phyloP scores from a whole-genome alignment of 2,797 vertebrate genomes.

The Sardinella longiceps region DNA sequence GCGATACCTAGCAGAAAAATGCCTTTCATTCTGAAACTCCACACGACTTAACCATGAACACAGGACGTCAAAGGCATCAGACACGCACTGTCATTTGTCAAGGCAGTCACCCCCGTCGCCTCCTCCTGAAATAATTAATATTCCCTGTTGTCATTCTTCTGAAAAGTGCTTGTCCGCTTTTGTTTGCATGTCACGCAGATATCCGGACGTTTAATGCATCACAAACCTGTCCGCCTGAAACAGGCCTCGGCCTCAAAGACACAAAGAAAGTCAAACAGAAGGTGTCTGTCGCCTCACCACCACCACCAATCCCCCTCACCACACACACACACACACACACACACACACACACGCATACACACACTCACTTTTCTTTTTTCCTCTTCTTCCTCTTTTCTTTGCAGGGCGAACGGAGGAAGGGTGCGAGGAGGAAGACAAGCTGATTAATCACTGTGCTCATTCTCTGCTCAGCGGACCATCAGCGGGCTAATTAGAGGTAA shows the following conservation, averaged over 20 bases:
- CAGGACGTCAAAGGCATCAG: background rate
- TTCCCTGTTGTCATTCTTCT: background rate
- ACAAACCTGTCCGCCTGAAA: conserved; percentile 31
- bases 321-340: no score
- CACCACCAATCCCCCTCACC: background rate
- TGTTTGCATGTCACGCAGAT: background rate
- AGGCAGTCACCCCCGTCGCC: background rate
- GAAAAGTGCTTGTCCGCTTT: background rate
- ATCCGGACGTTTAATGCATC: conserved; percentile 35
- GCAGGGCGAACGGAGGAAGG: background rate
- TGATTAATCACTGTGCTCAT: conserved; percentile 70
- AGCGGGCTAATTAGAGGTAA: conserved; percentile 75
- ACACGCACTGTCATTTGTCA: background rate
- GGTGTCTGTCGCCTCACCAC: conserved; percentile 21
- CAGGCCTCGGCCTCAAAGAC: conserved; percentile 2
- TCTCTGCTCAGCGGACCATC: conserved; percentile 79
- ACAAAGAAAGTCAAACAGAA: conserved; percentile 27
- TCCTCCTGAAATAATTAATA: background rate
- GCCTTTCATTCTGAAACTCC: background rate
- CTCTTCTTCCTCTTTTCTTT: background rate
- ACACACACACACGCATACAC: background rate
- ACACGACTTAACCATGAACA: background rate
- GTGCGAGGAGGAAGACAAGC: conserved; percentile 53
- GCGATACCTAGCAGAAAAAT: background rate
- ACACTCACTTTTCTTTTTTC: background rate